These are phyloP conservation scores for Liodrosophila aerea DNA, from an alignment of 2,888 invertebrate species.

Conservation along the genomic window DNA sequence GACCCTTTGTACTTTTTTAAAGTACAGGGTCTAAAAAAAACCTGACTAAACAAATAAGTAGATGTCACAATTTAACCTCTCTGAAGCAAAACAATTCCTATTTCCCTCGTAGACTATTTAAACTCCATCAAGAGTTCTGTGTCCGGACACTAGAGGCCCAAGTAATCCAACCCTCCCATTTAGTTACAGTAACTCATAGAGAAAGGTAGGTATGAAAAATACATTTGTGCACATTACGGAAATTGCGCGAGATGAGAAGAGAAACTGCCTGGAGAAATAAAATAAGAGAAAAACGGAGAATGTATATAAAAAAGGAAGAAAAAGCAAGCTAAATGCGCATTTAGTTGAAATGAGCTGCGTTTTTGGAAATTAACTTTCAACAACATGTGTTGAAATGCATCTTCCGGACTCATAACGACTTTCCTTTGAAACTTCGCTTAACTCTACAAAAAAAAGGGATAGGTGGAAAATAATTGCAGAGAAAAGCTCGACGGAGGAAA, in stretches of 20 bases:
- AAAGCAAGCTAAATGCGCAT: constrained; percentile 59
- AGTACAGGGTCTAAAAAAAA: no score
- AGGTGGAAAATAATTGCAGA: constrained; percentile 72
- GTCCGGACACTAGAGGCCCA: no score
- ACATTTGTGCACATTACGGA: constrained; percentile 63
- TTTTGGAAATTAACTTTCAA: constrained; percentile 77
- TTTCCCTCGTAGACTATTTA: constrained; percentile 35
- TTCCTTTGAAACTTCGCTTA: constrained; percentile 36
- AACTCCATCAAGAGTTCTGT: constrained; percentile 40
- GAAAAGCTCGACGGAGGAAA: constrained; percentile 24
- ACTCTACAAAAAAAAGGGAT: constrained; percentile 34
- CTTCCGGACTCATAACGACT: constrained; percentile 64
- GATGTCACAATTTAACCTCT: no score
- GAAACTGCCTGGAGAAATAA: not conserved
- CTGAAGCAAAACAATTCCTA: constrained; percentile 24
- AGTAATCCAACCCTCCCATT: no score
- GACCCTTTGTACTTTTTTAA: no score
- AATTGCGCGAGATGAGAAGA: constrained; percentile 36
- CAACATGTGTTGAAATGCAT: constrained; percentile 78
- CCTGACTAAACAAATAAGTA: no score
- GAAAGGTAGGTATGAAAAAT: constrained; percentile 59
- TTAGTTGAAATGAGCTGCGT: constrained; percentile 74
- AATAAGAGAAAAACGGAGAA: not conserved
- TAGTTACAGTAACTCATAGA: not conserved
- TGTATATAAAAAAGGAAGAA: constrained; percentile 4